Conservation (phyloP, 2,888 invertebrate genomes). For the Aquatica leii region DNA sequence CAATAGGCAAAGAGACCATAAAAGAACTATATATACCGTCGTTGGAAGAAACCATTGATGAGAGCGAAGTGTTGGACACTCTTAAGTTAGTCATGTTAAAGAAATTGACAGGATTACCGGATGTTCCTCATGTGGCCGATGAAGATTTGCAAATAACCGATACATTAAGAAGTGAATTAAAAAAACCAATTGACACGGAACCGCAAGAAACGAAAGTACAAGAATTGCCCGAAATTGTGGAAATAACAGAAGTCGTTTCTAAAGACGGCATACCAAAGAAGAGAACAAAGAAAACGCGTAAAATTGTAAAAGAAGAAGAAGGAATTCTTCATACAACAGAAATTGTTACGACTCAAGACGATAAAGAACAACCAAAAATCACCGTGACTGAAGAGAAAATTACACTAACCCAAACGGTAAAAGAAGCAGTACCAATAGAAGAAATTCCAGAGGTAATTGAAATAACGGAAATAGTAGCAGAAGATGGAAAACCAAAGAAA, state of each 20-base stretch:
- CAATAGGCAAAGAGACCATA: conserved; percentile 50
- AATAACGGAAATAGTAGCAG: conserved; percentile 46
- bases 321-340: conserved; percentile 59
- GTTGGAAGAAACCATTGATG: conserved; percentile 29
- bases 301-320: conserved; percentile 59
- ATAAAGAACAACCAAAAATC: conserved; percentile 27
- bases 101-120: conserved; percentile 17
- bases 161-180: conserved; percentile 48
- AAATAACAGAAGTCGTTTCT: conserved; percentile 47
- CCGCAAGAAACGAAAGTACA: conserved; percentile 30
- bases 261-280: conserved; percentile 43
- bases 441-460: conserved; percentile 40
- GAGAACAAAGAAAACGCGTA: conserved; percentile 51
- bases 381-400: neutral
- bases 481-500: conserved; percentile 42
- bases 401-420: neutral
- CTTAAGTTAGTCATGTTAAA: conserved; percentile 39
- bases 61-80: conserved; percentile 49
- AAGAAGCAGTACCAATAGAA: neutral
- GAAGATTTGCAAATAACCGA: conserved; percentile 27
- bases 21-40: conserved; percentile 38
- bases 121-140: conserved; percentile 60
- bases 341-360: conserved; percentile 51
- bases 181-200: conserved; percentile 48
- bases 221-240: conserved; percentile 53